A percentile compares a stretch with the other conserved stretches of the same genome.
phyloP scores from a whole-genome alignment of 2,888 invertebrate genomes.

The Liodrosophila aerea region DNA sequence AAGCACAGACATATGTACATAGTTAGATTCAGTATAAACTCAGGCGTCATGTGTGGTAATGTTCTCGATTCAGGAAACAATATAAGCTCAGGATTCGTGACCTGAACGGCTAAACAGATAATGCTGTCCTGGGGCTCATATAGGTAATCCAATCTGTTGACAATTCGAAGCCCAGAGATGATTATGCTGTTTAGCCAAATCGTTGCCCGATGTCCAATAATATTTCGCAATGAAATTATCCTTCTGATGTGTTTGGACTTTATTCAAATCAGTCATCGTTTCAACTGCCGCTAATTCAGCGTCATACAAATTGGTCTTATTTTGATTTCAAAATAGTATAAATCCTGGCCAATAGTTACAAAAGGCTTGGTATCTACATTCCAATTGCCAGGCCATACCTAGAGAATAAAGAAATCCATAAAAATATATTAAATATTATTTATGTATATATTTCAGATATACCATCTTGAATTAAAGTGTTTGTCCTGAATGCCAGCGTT shows the following conservation, averaged over 20 bases:
- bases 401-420: too few relatives aligned
- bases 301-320: not conserved
- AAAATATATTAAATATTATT: not conserved
- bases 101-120: too few relatives aligned
- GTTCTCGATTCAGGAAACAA: too few relatives aligned
- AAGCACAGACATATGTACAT: too few relatives aligned
- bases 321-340: not conserved
- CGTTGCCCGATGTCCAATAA: slow-evolving; percentile 6
- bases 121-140: slow-evolving; percentile 1
- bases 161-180: slow-evolving; percentile 1
- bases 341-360: not conserved
- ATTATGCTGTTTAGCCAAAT: slow-evolving; percentile 3
- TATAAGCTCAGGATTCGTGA: too few relatives aligned
- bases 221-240: not conserved
- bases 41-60: too few relatives aligned
- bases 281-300: not conserved
- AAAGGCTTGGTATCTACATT: not conserved
- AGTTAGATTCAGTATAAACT: too few relatives aligned
- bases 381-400: slow-evolving; percentile 2
- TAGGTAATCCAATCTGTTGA: not conserved
- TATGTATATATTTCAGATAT: not conserved
- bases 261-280: not conserved
- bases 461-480: not conserved
- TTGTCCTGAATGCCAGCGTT: not conserved
- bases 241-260: not conserved